phyloP scores from a whole-genome alignment of 2,888 invertebrate genomes.

The Synergus gifuensis region DNA sequence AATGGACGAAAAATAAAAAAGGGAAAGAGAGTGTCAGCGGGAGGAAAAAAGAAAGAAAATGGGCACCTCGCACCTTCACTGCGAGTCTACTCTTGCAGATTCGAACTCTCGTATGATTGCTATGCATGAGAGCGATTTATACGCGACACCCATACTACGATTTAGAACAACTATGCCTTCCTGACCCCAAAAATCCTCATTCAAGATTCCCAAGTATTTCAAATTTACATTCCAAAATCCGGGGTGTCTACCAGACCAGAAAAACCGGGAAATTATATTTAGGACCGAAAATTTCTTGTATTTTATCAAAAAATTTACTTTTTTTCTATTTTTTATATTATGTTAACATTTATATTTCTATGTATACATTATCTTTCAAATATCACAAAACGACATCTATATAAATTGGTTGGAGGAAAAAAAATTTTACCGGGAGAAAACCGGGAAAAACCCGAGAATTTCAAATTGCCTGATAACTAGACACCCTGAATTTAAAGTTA shows the following conservation, averaged over 20 bases:
- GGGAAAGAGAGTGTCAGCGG: constrained; percentile 45
- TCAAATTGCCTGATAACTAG: too few species aligned
- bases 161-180: constrained; percentile 59
- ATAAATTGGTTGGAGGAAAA: too few species aligned
- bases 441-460: too few species aligned
- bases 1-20: constrained; percentile 31
- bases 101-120: constrained; percentile 61
- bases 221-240: constrained; percentile 30
- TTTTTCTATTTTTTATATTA: too few species aligned
- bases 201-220: constrained; percentile 34
- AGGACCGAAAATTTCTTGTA: too few species aligned
- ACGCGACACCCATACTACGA: constrained; percentile 62
- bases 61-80: background rate
- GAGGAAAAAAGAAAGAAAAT: constrained; percentile 41
- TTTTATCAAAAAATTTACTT: too few species aligned
- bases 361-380: too few species aligned
- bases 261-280: too few species aligned
- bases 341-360: too few species aligned
- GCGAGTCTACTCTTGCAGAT: constrained; percentile 42
- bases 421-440: too few species aligned
- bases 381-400: too few species aligned
- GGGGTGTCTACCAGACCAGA: background rate
- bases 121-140: constrained; percentile 61
- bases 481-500: too few species aligned
- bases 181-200: constrained; percentile 61